These are phyloP conservation scores for Drosophila nr. perissopoda DNA, from an alignment of 2,888 invertebrate genomes.

Conservation along the genomic window DNA sequence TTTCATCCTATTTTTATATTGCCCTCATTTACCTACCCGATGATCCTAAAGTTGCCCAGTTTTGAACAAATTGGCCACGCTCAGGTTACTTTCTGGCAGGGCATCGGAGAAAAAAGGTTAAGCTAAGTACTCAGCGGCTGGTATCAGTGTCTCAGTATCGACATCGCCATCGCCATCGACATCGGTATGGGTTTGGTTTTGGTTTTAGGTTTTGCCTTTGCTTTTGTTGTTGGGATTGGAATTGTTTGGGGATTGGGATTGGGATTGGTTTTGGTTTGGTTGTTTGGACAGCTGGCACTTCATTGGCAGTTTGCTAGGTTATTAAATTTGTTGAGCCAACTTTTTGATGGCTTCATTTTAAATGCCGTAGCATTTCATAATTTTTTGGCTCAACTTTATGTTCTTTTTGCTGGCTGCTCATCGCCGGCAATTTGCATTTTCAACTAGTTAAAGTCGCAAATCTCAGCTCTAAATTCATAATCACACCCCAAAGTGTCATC, in stretches of 20 bases:
- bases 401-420: constrained; percentile 19
- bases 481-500: constrained; percentile 75
- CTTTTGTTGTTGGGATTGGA: neutral
- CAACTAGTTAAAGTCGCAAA: constrained; percentile 61
- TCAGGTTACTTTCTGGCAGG: constrained; percentile 63
- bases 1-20: constrained; percentile 20
- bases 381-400: constrained; percentile 22
- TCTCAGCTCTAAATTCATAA: constrained; percentile 71
- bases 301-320: constrained; percentile 69
- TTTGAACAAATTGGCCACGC: constrained; percentile 73
- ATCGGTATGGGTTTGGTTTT: neutral
- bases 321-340: constrained; percentile 71
- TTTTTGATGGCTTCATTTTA: constrained; percentile 73
- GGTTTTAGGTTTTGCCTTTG: neutral
- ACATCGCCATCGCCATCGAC: neutral
- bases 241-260: constrained; percentile 1
- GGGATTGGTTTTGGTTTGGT: constrained; percentile 8
- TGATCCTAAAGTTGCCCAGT: constrained; percentile 14
- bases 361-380: constrained; percentile 26
- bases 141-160: constrained; percentile 20
- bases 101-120: constrained; percentile 62
- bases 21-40: constrained; percentile 2
- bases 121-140: constrained; percentile 58
- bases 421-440: constrained; percentile 64
- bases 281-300: constrained; percentile 81